Percentiles rank a stretch among this genome's conserved stretches.
Evolutionary conservation across 1,140 invertebrate species (phyloP).

Genomic region (Alviniconcha marisindica): DNA sequence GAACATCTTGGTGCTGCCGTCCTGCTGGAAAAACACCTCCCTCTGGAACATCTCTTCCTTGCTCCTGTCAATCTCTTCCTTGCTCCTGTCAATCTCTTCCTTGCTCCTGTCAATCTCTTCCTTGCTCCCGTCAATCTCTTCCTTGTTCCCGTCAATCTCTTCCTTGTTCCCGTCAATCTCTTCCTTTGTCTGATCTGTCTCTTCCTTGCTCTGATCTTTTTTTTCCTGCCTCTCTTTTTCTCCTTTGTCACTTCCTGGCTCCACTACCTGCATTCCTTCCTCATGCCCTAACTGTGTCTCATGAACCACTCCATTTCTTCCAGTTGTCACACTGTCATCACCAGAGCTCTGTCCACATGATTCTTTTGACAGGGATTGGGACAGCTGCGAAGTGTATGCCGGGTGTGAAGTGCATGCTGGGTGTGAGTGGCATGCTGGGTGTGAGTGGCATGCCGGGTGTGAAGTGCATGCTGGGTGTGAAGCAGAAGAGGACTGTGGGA

Average conservation of each 20-base stretch:
- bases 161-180: background rate
- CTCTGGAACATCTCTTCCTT: background rate
- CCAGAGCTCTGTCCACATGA: background rate
- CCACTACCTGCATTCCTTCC: too few relatives aligned
- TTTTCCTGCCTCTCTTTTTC: background rate
- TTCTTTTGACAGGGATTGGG: too few relatives aligned
- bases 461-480: background rate
- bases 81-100: too few relatives aligned
- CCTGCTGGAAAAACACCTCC: conserved; percentile 28
- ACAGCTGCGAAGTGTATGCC: too few relatives aligned
- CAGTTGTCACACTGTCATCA: background rate
- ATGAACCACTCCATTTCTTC: too few relatives aligned
- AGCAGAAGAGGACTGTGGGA: background rate
- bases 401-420: too few relatives aligned
- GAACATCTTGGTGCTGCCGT: conserved; percentile 15
- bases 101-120: background rate
- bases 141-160: background rate
- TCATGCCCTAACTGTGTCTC: too few relatives aligned
- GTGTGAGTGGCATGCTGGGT: background rate
- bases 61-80: background rate
- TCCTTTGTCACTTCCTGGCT: background rate
- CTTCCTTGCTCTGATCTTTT: background rate
- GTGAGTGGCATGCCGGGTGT: background rate
- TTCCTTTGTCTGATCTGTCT: too few relatives aligned
- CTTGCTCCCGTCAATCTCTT: background rate